A percentile compares a stretch with the other conserved stretches of the same genome.
Evolutionary conservation across 2,888 invertebrate species (phyloP).

Genomic region (Tryphoninae sp.): DNA sequence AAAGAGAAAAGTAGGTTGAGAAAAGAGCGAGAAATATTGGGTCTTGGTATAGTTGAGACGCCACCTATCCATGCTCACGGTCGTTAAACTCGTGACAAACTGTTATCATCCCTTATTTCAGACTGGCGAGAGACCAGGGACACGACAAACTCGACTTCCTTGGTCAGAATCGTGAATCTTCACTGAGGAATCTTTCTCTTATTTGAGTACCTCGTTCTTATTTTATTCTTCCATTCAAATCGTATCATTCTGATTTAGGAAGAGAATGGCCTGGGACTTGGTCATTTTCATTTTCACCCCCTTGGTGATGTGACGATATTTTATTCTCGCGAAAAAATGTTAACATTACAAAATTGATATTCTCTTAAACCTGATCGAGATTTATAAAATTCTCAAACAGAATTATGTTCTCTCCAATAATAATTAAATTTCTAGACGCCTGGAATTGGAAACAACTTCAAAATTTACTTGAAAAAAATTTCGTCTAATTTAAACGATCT

Average conservation of each 20-base stretch:
- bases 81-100: constrained; percentile 59
- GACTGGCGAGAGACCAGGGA: constrained; percentile 13
- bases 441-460: no score
- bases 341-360: not conserved
- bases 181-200: not conserved
- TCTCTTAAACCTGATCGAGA: not conserved
- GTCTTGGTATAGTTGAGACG: constrained; percentile 30
- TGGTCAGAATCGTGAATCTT: constrained; percentile 9
- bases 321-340: not conserved
- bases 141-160: constrained; percentile 25
- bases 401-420: no score
- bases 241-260: not conserved
- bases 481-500: no score
- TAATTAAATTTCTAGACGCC: no score
- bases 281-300: not conserved
- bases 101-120: constrained; percentile 46
- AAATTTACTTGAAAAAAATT: no score
- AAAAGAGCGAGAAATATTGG: constrained; percentile 19
- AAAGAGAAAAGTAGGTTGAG: not conserved
- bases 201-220: not conserved
- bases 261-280: not conserved
- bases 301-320: not conserved
- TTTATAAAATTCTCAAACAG: not conserved
- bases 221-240: not conserved
- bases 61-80: constrained; percentile 34